Base-by-base conservation (phyloP, 2,113 vertebrate species). In the Salvelinus fontinalis region DNA sequence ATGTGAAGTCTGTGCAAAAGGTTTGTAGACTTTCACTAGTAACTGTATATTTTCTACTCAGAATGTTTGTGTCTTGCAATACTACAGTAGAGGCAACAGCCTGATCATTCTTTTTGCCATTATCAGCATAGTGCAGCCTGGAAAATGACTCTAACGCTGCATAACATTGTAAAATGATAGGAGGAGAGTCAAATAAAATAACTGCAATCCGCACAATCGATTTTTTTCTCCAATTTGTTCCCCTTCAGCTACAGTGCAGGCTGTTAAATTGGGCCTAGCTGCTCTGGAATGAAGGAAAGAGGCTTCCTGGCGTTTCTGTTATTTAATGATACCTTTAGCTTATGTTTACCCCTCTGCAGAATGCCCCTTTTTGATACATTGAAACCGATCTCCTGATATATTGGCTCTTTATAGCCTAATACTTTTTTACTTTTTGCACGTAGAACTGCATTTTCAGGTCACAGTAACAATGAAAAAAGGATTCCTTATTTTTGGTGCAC, bases 211-310 rank as follows among this genome's bases (percentile, higher is more conserved):
- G 90, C 89, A 88, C 93, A 94, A 96, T 96, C 87, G 88, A 95
- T 97, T 96, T 90, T 94, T 89, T 92, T 94, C 95, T 93, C 91
- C 95, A 95, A 94, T 97, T 96, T 95, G 91, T 93, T 88, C 88
- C 27, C 92, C 78, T 86, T 93, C 91, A 83, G 90, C 88, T 51
- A 60, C 75, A 87, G 91, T 85, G 84, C 4, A 11, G 92, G 83
- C 93, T 96, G 93, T 95, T 95, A 96, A 97, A 97, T 95, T 96
- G 95, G 93, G 89, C 93, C 89, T 80, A 73, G 90, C 90, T 91
- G 27, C 85, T 89, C 85, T 85, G 86, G 93, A 95, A 94, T 65
- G 88, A 94, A 92, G 92, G 83, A 81, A 88, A 91, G 88, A 90
- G 87, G 90, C 90, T 92, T 90, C 86, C 89, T 86, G 81, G 75